Percentiles rank a stretch among this genome's conserved stretches.
These are phyloP conservation scores for Drosophila mauritiana DNA, from an alignment of 1,140 invertebrate species.

Conservation along the genomic window DNA sequence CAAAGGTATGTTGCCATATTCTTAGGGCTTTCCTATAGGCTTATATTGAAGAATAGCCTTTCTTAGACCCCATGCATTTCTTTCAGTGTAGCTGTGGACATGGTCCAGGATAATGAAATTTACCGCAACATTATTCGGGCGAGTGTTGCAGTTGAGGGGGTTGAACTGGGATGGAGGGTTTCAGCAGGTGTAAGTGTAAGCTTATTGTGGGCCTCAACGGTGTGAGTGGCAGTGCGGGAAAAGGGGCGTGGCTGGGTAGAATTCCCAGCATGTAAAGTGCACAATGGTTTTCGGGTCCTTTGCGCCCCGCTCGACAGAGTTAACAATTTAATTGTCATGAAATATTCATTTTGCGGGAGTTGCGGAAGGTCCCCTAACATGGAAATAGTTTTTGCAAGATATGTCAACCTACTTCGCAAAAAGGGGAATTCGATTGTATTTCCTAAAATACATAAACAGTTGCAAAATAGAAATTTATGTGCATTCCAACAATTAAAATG, in stretches of 20 bases:
- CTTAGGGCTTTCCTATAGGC: too few species aligned
- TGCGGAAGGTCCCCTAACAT: slow-evolving; percentile 40
- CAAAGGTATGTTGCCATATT: too few species aligned
- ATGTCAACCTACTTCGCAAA: slow-evolving; percentile 17
- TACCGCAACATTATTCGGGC: slow-evolving; percentile 73
- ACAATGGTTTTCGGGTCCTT: neutral
- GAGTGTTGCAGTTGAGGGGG: slow-evolving; percentile 42
- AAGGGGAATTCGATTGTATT: slow-evolving; percentile 7
- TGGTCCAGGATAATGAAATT: slow-evolving; percentile 64
- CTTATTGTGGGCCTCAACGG: slow-evolving; percentile 19
- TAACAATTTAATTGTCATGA: slow-evolving; percentile 82
- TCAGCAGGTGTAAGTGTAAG: slow-evolving; percentile 49
- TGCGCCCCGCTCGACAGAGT: slow-evolving; percentile 70
- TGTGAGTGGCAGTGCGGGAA: slow-evolving; percentile 4
- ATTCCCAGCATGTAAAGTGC: neutral
- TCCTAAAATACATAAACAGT: too few species aligned
- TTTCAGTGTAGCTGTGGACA: neutral
- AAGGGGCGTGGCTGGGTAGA: neutral
- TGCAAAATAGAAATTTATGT: neutral
- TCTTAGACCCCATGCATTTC: neutral
- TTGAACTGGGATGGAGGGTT: neutral
- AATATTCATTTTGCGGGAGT: slow-evolving; percentile 65
- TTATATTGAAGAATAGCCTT: too few species aligned
- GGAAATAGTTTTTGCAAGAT: slow-evolving; percentile 68
- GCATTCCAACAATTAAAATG: too few species aligned